Base-by-base conservation (phyloP, 2,113 vertebrate species). In the Ursus arctos region DNA sequence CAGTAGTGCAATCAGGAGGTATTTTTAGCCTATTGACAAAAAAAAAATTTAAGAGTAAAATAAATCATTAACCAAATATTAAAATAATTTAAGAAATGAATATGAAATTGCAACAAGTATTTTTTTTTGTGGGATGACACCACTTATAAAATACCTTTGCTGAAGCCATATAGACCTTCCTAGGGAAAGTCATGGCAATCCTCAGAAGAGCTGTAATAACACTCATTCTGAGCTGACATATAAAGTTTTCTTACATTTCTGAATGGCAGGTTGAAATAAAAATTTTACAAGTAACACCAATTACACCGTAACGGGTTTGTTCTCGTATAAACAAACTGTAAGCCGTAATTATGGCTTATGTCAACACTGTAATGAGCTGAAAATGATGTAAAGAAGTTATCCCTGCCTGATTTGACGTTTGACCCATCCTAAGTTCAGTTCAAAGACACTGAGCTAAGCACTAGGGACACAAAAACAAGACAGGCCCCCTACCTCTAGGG, bases 1-100 rank as follows among this genome's bases (percentile, higher is more conserved):
- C 99, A 43, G 99, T 99, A 92, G 99, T 99, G 98, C 99, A 99
- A 98, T 99, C 99, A 28, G 98, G 97, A 94, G 99, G 99, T 96
- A 99, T 99, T 99, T 99, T 99, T 89, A 99, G 95, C 96, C 99
- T 99, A 98, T 95, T 97, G 26, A 95, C 92, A 90, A 96, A 94
- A 98, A 94, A 98, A 97, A 98, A 74, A 97, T 88, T 92, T 93
- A 97, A 98, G 83, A 80, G 40, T 91, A 85, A 98, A 94, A 96
- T 85, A 97, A 94, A 95, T 83, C 49, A 94, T 87, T 97, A 94
- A 94, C 95, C 49, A 96, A 94, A 96, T 91, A 94, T 95, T 97
- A 97, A 98, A 96, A 95, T 93, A 87, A 97, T 13, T 93, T 88
- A 72, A 96, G 40, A 97, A 96, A 90, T 59, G 14, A 97, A 95